Evolutionary conservation across 2,888 invertebrate species (phyloP).

Genomic region (Adineta ricciae): DNA sequence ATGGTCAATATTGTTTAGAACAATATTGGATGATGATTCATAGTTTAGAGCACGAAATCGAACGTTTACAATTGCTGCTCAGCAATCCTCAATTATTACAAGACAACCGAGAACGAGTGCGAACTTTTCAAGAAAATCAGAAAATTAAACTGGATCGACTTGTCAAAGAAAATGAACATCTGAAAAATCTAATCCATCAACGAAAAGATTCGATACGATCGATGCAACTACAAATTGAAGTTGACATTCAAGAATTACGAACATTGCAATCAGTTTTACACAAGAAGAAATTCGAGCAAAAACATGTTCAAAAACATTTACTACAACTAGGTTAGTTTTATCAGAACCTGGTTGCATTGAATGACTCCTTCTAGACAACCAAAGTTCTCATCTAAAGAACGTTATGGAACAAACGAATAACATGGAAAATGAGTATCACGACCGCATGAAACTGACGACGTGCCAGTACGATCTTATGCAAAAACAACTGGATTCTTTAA

Average conservation of each 20-base stretch:
- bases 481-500: neutral
- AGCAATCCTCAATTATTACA: neutral
- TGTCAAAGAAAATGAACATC: neutral
- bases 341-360: neutral
- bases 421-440: neutral
- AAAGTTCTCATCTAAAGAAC: neutral
- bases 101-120: neutral
- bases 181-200: neutral
- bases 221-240: neutral
- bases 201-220: neutral
- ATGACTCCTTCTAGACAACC: neutral
- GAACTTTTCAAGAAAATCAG: neutral
- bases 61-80: neutral
- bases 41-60: neutral
- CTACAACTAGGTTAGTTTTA: neutral
- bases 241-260: neutral
- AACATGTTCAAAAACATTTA: neutral
- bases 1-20: neutral
- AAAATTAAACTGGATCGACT: neutral
- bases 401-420: neutral
- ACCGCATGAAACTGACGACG: neutral
- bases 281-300: neutral
- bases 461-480: neutral
- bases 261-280: neutral
- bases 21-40: neutral